These are phyloP conservation scores for Gallinago undulata DNA, from an alignment of 2,113 vertebrate genomes.

Conservation along the genomic window DNA sequence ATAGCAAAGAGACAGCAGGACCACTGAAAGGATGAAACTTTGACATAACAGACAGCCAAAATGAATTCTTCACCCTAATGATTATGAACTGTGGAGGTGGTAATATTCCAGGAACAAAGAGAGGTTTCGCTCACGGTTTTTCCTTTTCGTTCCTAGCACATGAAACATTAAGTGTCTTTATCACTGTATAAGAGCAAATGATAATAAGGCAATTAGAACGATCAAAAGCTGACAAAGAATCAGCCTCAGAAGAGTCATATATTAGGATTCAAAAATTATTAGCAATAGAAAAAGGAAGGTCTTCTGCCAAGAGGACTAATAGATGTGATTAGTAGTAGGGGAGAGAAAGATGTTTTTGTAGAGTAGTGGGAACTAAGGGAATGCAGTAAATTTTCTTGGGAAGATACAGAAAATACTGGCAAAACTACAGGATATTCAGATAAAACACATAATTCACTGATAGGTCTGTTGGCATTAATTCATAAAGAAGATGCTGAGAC, in stretches of 20 bases:
- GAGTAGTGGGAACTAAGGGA: neutral
- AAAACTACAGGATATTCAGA: neutral
- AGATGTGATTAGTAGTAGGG: neutral
- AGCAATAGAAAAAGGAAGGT: neutral
- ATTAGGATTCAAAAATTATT: conserved; percentile 31
- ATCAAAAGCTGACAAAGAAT: conserved; percentile 53
- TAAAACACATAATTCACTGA: neutral
- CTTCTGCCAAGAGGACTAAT: neutral
- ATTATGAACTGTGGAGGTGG: conserved; percentile 54
- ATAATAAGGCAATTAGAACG: conserved; percentile 57
- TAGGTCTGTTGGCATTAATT: neutral
- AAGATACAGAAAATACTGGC: neutral
- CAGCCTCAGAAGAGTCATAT: neutral
- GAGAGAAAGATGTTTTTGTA: neutral
- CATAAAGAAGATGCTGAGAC: neutral
- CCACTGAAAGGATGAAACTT: conserved; percentile 30
- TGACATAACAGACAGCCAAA: conserved; percentile 25
- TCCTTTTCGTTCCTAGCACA: neutral
- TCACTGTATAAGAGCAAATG: conserved; percentile 34
- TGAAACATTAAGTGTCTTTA: conserved; percentile 40
- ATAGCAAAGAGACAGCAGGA: conserved; percentile 26
- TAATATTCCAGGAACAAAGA: conserved; percentile 50
- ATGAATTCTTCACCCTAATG: conserved; percentile 46
- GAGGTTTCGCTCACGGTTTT: conserved; percentile 28
- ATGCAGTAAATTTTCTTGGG: neutral